A percentile compares a stretch with the other conserved stretches of the same genome.
These are phyloP conservation scores for Australoheros facetus DNA, from an alignment of 2,797 vertebrate species.

Conservation along the genomic window DNA sequence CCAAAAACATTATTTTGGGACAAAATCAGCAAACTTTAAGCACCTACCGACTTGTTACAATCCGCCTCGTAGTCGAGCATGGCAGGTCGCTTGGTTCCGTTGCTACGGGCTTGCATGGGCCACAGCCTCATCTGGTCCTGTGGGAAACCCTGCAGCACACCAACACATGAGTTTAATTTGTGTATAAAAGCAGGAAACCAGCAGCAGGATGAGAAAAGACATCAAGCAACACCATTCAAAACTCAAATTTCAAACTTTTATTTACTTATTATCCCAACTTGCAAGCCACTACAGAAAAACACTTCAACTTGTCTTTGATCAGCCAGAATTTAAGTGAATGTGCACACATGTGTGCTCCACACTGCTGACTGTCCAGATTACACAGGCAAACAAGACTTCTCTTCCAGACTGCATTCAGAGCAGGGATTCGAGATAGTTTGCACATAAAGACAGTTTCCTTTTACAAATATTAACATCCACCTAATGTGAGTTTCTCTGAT, in stretches of 20 bases:
- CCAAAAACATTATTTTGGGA: not conserved
- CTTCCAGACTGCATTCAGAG: not conserved
- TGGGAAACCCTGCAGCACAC: constrained; percentile 90
- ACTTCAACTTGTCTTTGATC: not conserved
- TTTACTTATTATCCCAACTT: not conserved
- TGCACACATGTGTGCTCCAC: not conserved
- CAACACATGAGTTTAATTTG: not conserved
- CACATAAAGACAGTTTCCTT: not conserved
- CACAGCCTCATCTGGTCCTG: constrained; percentile 99
- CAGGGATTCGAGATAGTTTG: not conserved
- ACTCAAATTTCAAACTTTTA: not conserved
- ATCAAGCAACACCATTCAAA: not conserved
- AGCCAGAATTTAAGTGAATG: not conserved
- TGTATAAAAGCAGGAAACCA: not conserved
- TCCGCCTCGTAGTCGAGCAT: constrained; percentile 99
- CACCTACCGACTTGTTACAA: constrained; percentile 90
- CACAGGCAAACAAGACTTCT: constrained; percentile 6
- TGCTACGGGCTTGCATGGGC: constrained; percentile 99
- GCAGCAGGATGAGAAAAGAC: not conserved
- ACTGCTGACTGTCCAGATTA: not conserved
- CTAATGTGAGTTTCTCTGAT: not conserved
- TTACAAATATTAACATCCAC: not conserved
- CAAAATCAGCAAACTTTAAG: not conserved
- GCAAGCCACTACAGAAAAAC: not conserved
- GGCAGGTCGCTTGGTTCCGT: constrained; percentile 96